Conservation (phyloP, 2,888 invertebrate species). For the Thecocarcelia acutangulata region DNA sequence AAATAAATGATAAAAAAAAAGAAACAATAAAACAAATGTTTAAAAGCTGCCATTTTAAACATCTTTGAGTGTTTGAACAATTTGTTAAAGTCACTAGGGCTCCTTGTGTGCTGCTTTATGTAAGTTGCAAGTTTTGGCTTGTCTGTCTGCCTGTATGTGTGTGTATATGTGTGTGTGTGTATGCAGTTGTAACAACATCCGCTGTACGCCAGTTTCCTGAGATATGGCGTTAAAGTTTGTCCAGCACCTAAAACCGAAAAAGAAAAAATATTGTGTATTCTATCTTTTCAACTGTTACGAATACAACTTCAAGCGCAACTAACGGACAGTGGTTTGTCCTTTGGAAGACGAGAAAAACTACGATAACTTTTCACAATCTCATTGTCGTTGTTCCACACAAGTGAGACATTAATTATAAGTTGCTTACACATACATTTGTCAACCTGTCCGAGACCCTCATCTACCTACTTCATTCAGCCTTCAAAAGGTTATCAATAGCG, state of each 20-base stretch:
- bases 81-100: conserved; percentile 3
- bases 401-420: conserved; percentile 55
- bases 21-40: conserved; percentile 20
- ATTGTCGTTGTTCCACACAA: conserved; percentile 52
- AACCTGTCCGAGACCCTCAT: not conserved
- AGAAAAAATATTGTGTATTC: not conserved
- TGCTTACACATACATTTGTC: conserved; percentile 13
- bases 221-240: conserved; percentile 57
- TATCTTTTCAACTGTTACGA: not conserved
- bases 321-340: conserved; percentile 12
- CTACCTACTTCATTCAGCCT: not conserved
- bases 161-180: not conserved
- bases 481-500: not conserved
- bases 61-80: conserved; percentile 46
- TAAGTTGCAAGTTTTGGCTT: too few species aligned
- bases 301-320: conserved; percentile 22
- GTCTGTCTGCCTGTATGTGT: not conserved
- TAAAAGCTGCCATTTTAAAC: conserved; percentile 22
- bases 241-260: conserved; percentile 43
- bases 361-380: conserved; percentile 46
- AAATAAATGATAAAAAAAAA: conserved; percentile 20
- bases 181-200: conserved; percentile 52
- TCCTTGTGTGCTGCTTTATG: not conserved
- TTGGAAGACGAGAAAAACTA: conserved; percentile 10
- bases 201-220: conserved; percentile 61